Base-by-base conservation (phyloP, 2,888 invertebrate species). In the Pseudococcus viburni region DNA sequence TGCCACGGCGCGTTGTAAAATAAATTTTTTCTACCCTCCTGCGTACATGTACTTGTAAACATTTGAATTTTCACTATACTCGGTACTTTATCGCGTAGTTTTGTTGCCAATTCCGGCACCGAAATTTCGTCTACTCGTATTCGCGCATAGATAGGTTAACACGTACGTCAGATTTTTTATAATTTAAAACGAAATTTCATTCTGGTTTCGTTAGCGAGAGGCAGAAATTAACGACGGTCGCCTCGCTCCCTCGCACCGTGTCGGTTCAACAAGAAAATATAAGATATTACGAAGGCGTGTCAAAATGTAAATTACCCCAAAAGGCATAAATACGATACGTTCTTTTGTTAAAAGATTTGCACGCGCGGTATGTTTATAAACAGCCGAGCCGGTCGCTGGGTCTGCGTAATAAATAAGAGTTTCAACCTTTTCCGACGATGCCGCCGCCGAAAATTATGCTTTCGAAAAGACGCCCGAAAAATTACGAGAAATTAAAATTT, bases 161-260 rank as follows among this genome's bases (percentile, higher is more conserved):
- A 64, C 64, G 64, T 64, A 64, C 64, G 64, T 64, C 64, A 64
- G 64, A 64, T 64, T 64, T 64, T 64, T 64, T 64, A 64, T 64
- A 64, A 64, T 64, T 64, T 64, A 64, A 64, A 64, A 0, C 22
- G 59, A 59, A 46, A 46, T 33, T 33, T 33, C 26, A 33, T 33
- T 33, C 26, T 33, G 26, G 17, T 59, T 59, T 59, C 59, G 46
- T 46, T 46, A 59, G 19, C 64, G 22, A 64, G 22, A 17, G 64
- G 22, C 9, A 64, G 19, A 64, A 64, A 64, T 64, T 64, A 64
- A 64, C 22, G 64, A 64, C 64, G 64, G 64, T 64, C 64, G 64
- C 22, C 22, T 64, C 11, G 64, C 9, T 51, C 1, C 26, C 26
- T 33, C 26, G 26, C 26, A n/a, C n/a, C n/a, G n/a, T 51, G 51